A percentile compares a stretch with the other conserved stretches of the same genome.
These are phyloP conservation scores for Caligus rogercresseyi DNA, from an alignment of 1,140 invertebrate genomes.

Conservation along the genomic window DNA sequence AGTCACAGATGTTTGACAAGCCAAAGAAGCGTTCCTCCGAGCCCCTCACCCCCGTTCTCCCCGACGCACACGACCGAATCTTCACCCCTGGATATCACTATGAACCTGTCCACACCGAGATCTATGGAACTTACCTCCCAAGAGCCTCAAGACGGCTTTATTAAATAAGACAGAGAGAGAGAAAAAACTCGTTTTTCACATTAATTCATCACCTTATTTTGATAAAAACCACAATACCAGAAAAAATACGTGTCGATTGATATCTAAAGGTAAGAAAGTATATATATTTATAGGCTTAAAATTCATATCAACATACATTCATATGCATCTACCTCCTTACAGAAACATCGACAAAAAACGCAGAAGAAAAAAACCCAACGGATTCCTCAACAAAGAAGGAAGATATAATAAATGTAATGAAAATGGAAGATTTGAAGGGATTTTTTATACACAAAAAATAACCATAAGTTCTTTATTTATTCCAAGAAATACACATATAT, in stretches of 20 bases:
- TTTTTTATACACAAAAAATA: no score
- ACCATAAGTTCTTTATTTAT: no score
- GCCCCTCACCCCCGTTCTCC: conserved; percentile 15
- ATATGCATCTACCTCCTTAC: no score
- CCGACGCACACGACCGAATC: conserved; percentile 19
- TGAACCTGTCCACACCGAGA: conserved; percentile 18
- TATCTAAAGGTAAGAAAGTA: background rate
- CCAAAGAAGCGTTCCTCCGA: background rate
- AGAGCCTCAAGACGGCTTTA: background rate
- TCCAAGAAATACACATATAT: no score
- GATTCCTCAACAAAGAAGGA: no score
- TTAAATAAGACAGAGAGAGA: no score
- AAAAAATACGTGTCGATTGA: background rate
- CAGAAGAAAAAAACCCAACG: no score
- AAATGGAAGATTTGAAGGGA: no score
- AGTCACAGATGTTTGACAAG: conserved; percentile 21
- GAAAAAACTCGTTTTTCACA: background rate
- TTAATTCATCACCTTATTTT: no score
- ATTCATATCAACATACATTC: background rate
- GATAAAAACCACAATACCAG: background rate
- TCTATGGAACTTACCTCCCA: conserved; percentile 18
- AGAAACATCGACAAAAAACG: background rate
- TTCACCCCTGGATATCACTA: conserved; percentile 19
- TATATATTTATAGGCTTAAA: background rate
- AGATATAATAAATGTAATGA: no score